Base-by-base conservation (phyloP, 2,113 vertebrate genomes). In the Sclerurus mexicanus region DNA sequence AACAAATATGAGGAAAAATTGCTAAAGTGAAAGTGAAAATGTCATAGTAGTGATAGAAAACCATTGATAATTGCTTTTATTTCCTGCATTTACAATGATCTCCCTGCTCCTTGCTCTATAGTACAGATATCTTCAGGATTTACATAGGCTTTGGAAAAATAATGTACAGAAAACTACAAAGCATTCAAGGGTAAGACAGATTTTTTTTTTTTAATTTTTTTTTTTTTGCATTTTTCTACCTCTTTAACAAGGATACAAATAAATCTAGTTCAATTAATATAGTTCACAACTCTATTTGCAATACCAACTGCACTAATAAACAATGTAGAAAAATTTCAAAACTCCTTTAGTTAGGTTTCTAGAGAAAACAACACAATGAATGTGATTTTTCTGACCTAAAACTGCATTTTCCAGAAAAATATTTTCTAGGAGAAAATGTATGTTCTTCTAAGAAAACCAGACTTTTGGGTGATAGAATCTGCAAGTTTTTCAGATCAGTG, bases 201-300 rank as follows among this genome's bases (percentile, higher is more conserved):
- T n/a, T 59, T 24, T 58, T 14, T 0, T 12, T n/a, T n/a, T n/a
- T n/a, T n/a, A n/a, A n/a, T n/a, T n/a, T n/a, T n/a, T n/a, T n/a
- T n/a, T n/a, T n/a, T n/a, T n/a, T n/a, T n/a, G 2, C 2, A 31
- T 63, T 73, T 82, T 18, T 67, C n/a, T 58, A 15, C 30, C 10
- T 58, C 8, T 73, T 73, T 52, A 82, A 37, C 25, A 68, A 37
- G 14, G 11, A 30, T 30, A 21, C 4, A 60, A 39, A 55, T 8
- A 84, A 50, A 69, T 52, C 18, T 37, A 50, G 3, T 56, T 60
- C 4, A 81, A 22, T 33, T 66, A 81, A 85, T n/a, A n/a, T n/a
- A n/a, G n/a, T n/a, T n/a, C n/a, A n/a, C 14, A 25, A 0, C 0
- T 56, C 8, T 0, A 20, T 72, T 76, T 72, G 11, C 33, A 76